A percentile compares a stretch with the other conserved stretches of the same genome.
Evolutionary conservation across 2,797 vertebrate species (phyloP).

Genomic region (Sebastiscus albofasciatus): DNA sequence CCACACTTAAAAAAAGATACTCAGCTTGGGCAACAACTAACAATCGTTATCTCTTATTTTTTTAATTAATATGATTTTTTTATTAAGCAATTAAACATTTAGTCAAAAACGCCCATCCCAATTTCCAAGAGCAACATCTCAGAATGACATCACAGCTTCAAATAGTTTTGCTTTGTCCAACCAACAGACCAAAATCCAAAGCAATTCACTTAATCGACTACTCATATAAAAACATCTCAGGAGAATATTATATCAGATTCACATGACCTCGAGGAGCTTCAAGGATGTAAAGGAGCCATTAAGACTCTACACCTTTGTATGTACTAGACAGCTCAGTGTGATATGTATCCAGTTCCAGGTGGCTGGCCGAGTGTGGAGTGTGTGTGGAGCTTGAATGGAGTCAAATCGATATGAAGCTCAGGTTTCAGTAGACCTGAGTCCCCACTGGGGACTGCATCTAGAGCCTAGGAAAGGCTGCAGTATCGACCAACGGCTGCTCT

Average conservation of each 20-base stretch:
- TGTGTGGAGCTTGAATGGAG: constrained; percentile 40
- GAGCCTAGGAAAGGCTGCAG: constrained; percentile 4
- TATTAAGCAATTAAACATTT: background rate
- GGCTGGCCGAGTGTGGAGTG: constrained; percentile 15
- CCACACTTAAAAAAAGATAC: background rate
- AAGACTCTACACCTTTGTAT: constrained; percentile 6
- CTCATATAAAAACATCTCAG: background rate
- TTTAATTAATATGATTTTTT: background rate
- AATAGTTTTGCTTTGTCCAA: background rate
- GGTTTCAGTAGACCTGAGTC: constrained; percentile 62
- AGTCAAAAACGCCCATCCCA: background rate
- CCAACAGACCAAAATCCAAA: background rate
- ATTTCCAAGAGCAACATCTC: background rate
- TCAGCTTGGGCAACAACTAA: background rate
- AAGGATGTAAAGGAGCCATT: background rate
- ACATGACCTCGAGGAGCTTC: background rate
- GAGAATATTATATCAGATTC: background rate
- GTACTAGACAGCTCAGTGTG: constrained; percentile 17
- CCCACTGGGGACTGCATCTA: constrained; percentile 32
- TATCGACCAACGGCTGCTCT: constrained; percentile 53
- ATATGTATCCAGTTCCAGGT: constrained; percentile 11
- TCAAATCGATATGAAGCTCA: constrained; percentile 62
- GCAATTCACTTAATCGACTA: background rate
- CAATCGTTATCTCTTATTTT: background rate
- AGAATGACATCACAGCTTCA: background rate